Evolutionary conservation across 2,797 vertebrate species (phyloP).

Genomic region (Pangasius djambal): DNA sequence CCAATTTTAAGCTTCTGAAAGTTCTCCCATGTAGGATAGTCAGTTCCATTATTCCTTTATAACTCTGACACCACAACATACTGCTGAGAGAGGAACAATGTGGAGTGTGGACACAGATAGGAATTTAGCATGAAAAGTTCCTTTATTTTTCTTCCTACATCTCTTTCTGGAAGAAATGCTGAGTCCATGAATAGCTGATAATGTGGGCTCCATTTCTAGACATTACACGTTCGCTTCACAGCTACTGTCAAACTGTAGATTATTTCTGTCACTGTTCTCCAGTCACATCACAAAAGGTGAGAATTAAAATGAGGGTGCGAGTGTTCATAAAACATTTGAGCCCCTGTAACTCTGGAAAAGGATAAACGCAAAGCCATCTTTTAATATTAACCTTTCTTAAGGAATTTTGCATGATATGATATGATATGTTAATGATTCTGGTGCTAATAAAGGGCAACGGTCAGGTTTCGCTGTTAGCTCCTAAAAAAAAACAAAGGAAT

Average conservation of each 20-base stretch:
- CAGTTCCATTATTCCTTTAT: not conserved
- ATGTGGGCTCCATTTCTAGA: not conserved
- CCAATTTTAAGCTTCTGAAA: not conserved
- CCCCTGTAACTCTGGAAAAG: not conserved
- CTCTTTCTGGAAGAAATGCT: constrained; percentile 48
- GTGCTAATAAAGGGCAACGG: not conserved
- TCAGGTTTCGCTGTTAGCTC: not conserved
- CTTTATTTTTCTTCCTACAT: constrained; percentile 53
- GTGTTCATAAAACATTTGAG: not conserved
- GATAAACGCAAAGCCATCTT: not conserved
- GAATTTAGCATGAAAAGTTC: constrained; percentile 54
- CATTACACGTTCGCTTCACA: not conserved
- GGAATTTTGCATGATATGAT: not conserved
- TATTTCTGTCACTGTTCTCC: not conserved
- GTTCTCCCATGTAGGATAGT: not conserved
- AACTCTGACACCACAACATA: not conserved
- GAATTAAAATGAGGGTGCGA: not conserved
- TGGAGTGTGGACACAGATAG: constrained; percentile 52
- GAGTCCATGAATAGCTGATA: constrained; percentile 25
- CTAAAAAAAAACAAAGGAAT: not conserved
- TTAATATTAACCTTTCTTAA: not conserved
- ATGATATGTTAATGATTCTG: not conserved
- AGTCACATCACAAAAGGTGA: no score
- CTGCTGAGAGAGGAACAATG: constrained; percentile 15
- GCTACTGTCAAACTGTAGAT: not conserved